Conservation (phyloP, 2,113 vertebrate species). For the Tichodroma muraria region DNA sequence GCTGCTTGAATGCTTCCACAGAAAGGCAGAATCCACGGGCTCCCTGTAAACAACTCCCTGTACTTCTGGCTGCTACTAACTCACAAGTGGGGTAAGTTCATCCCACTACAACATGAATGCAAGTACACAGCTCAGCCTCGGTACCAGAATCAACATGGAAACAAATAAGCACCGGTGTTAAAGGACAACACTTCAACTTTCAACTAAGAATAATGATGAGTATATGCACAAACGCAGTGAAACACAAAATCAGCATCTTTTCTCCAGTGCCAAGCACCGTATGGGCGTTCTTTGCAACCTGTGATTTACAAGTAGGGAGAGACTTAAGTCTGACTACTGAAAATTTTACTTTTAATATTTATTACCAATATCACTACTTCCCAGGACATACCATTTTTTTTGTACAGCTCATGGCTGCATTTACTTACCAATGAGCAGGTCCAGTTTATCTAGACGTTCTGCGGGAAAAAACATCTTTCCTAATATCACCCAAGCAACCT, state of each 20-base stretch:
- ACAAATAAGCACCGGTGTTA: not conserved
- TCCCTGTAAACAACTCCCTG: constrained; percentile 82
- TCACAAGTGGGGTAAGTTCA: constrained; percentile 65
- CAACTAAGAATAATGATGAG: not conserved
- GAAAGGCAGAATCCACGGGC: constrained; percentile 77
- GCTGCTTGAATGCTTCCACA: constrained; percentile 78
- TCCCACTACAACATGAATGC: constrained; percentile 45
- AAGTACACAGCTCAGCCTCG: not conserved
- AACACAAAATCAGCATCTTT: not conserved
- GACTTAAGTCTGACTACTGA: not conserved
- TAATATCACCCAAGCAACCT: not conserved
- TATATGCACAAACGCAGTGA: not conserved
- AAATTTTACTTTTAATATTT: not conserved
- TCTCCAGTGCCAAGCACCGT: not conserved
- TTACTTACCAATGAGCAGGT: not conserved
- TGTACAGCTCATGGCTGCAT: not conserved
- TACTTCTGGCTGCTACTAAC: constrained; percentile 72
- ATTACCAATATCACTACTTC: not conserved
- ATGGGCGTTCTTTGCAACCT: not conserved
- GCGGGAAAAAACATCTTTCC: not conserved
- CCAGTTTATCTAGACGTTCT: not conserved
- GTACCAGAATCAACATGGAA: not conserved
- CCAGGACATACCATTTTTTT: not conserved
- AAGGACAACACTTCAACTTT: not conserved
- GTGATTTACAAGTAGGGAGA: not conserved